These are phyloP conservation scores for Allobates femoralis DNA, from an alignment of 2,797 vertebrate species.

Conservation along the genomic window DNA sequence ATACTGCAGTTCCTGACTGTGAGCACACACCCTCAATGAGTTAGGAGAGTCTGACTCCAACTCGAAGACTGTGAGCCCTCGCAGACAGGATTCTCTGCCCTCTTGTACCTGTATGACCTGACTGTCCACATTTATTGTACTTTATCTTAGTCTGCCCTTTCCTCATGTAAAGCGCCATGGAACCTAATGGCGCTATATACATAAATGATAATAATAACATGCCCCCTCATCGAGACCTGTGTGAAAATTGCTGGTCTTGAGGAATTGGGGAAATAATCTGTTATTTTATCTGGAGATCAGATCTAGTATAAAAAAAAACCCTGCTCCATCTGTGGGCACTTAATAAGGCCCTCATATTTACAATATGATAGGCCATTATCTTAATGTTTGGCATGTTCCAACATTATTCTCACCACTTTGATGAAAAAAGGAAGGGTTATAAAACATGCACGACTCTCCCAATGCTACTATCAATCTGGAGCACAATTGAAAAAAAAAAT, in stretches of 20 bases:
- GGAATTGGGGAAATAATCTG: background rate
- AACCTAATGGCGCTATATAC: too few species aligned
- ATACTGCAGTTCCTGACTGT: too few species aligned
- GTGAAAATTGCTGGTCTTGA: background rate
- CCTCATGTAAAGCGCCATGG: too few species aligned
- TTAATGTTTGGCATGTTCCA: constrained; percentile 9
- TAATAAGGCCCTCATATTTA: constrained; percentile 4
- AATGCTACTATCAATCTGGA: constrained; percentile 50
- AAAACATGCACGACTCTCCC: constrained; percentile 23
- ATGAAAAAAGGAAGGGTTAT: constrained; percentile 25
- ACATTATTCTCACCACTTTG: background rate
- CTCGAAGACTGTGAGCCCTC: too few species aligned
- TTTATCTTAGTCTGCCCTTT: too few species aligned
- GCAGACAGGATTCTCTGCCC: too few species aligned
- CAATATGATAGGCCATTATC: constrained; percentile 9
- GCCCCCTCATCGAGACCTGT: too few species aligned
- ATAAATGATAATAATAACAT: too few species aligned
- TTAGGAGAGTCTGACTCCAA: too few species aligned
- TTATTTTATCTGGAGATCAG: background rate
- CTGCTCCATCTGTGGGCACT: background rate
- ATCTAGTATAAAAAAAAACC: background rate
- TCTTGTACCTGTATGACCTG: too few species aligned
- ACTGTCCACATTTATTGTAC: too few species aligned
- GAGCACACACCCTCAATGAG: too few species aligned
- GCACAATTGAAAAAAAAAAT: constrained; percentile 77